Percentiles rank a stretch among this genome's conserved stretches.
Conservation (phyloP, 2,888 invertebrate genomes). For the Melanargia galathea region DNA sequence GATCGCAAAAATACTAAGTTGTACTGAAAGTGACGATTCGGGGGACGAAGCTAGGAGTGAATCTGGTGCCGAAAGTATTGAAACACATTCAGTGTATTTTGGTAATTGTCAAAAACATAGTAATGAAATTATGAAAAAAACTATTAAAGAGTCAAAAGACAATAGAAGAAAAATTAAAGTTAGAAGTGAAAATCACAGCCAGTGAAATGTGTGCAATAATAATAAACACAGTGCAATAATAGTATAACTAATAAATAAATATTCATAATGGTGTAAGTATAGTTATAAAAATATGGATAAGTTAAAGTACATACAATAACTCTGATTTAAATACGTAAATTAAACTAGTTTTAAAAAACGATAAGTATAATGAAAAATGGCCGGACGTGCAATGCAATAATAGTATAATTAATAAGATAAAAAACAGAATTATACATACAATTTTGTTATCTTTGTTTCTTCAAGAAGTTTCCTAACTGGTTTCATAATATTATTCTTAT, state of each 20-base stretch:
- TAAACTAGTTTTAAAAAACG: slow-evolving; percentile 26
- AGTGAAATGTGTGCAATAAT: slow-evolving; percentile 55
- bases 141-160: slow-evolving; percentile 39
- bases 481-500: neutral
- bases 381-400: slow-evolving; percentile 81
- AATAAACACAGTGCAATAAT: slow-evolving; percentile 59
- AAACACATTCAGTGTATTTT: slow-evolving; percentile 93
- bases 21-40: slow-evolving; percentile 90
- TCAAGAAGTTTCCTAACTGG: slow-evolving; percentile 21
- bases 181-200: slow-evolving; percentile 30
- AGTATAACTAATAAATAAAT: neutral
- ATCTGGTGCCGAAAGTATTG: slow-evolving; percentile 93
- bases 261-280: slow-evolving; percentile 16
- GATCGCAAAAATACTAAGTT: slow-evolving; percentile 80
- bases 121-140: slow-evolving; percentile 49
- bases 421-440: slow-evolving; percentile 2
- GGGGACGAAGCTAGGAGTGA: slow-evolving; percentile 91
- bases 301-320: slow-evolving; percentile 31
- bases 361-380: slow-evolving; percentile 51
- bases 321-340: slow-evolving; percentile 22
- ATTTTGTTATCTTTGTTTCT: neutral
- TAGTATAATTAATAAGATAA: slow-evolving; percentile 55
- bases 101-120: slow-evolving; percentile 85
- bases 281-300: slow-evolving; percentile 9
- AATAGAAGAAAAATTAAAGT: slow-evolving; percentile 40